These are phyloP conservation scores for Drymodes brunneopygia DNA, from an alignment of 2,113 vertebrate genomes.

Conservation along the genomic window DNA sequence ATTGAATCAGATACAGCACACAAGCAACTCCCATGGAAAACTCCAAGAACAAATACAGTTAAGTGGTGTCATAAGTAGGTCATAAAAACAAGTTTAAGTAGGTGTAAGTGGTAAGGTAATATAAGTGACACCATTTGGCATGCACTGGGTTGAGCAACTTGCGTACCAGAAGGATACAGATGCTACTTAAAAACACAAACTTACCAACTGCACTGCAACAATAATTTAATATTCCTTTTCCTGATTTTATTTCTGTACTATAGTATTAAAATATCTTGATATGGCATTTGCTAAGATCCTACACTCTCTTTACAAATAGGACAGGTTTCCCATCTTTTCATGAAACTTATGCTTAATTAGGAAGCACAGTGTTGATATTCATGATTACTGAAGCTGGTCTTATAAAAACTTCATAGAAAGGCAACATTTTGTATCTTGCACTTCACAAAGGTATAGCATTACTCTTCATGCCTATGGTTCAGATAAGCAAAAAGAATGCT, in stretches of 20 bases:
- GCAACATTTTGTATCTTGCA: not conserved
- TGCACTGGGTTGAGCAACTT: not conserved
- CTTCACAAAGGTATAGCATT: not conserved
- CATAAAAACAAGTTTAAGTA: constrained; percentile 13
- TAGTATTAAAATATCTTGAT: not conserved
- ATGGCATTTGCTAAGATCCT: not conserved
- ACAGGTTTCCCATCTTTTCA: not conserved
- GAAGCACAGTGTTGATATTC: not conserved
- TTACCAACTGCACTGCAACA: not conserved
- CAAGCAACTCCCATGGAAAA: not conserved
- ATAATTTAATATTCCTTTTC: not conserved
- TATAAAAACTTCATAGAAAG: not conserved
- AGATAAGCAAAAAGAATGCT: not conserved
- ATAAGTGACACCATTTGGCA: not conserved
- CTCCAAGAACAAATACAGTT: not conserved
- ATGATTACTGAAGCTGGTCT: not conserved
- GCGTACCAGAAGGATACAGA: not conserved
- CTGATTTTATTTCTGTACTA: not conserved
- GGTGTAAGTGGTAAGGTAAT: not conserved
- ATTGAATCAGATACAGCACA: not conserved
- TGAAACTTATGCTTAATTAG: not conserved
- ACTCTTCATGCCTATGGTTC: not conserved
- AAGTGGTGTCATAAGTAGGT: not conserved
- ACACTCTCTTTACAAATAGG: not conserved
- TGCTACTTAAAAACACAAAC: not conserved